A percentile compares a stretch with the other conserved stretches of the same genome.
Evolutionary conservation across 1,140 invertebrate genomes (phyloP).

Genomic region (Drosophila tsacasi): DNA sequence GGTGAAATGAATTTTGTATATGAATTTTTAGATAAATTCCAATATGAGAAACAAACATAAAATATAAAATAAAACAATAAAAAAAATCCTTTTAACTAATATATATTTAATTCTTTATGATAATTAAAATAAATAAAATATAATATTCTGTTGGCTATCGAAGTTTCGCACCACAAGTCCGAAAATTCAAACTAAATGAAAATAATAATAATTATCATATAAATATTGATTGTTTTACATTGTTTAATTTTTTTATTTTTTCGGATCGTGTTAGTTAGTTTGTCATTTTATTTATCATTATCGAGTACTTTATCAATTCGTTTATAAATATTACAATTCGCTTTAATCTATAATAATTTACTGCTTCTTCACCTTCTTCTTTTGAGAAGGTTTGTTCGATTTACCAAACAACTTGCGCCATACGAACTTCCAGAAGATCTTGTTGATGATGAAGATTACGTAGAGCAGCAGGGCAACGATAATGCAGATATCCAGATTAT

Average conservation of each 20-base stretch:
- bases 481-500: constrained; percentile 64
- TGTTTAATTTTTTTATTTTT: not conserved
- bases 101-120: no score
- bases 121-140: no score
- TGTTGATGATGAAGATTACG: constrained; percentile 40
- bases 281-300: constrained; percentile 9
- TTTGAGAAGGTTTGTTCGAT: constrained; percentile 44
- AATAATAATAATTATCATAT: constrained; percentile 48
- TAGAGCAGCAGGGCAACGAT: constrained; percentile 37
- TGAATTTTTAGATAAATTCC: not conserved
- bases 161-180: no score
- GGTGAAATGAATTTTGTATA: not conserved
- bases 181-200: no score
- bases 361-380: constrained; percentile 66
- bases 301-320: constrained; percentile 5
- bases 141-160: no score
- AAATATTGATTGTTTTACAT: not conserved
- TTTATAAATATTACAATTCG: constrained; percentile 11
- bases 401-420: constrained; percentile 50
- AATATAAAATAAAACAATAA: no score
- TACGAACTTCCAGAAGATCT: constrained; percentile 54
- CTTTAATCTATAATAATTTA: constrained; percentile 20
- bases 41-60: no score
- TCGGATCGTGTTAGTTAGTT: not conserved
- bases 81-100: no score